These are phyloP conservation scores for Lagopus leucura DNA, from an alignment of 2,113 vertebrate species.

Conservation along the genomic window DNA sequence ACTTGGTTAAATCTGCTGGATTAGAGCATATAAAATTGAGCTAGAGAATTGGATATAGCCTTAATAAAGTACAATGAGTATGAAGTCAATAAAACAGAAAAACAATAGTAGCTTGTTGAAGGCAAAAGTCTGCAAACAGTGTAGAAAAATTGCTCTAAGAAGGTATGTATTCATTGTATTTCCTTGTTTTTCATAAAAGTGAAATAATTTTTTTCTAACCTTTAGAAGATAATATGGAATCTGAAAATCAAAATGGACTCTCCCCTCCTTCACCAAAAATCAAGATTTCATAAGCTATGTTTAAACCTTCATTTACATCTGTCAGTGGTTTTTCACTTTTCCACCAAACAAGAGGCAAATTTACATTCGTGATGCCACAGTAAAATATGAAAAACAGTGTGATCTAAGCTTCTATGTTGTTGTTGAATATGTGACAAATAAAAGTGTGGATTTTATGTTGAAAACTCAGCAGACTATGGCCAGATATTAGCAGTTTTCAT, in stretches of 20 bases:
- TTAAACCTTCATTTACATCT: neutral
- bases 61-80: neutral
- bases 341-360: fast-evolving
- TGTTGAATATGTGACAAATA: neutral
- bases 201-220: neutral
- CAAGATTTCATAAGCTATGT: neutral
- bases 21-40: neutral
- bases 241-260: neutral
- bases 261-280: neutral
- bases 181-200: neutral
- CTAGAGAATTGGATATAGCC: neutral
- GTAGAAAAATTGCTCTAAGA: neutral
- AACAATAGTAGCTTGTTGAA: neutral
- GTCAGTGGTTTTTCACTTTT: neutral
- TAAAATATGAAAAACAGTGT: neutral
- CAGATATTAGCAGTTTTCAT: neutral
- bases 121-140: neutral
- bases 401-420: neutral
- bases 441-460: neutral
- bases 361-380: fast-evolving
- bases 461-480: neutral
- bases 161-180: neutral
- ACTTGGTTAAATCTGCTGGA: neutral
- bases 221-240: neutral
- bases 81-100: neutral